Evolutionary conservation across 2,113 vertebrate species (phyloP), one percentile per base, ranked within the genome.

Genomic region (Aegotheles bennettii): DNA sequence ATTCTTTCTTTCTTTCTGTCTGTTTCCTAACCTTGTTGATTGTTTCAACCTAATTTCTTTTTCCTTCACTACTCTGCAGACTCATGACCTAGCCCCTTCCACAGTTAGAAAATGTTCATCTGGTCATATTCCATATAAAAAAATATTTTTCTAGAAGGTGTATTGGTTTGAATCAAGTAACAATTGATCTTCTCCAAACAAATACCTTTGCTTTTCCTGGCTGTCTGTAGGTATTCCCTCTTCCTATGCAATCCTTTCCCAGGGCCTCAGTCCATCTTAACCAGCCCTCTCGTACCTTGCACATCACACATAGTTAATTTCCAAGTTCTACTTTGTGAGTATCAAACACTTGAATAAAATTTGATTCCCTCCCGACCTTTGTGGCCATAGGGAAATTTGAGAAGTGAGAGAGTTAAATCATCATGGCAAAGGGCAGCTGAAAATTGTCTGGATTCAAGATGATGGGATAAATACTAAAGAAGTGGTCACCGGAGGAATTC

Each of bases 41-140:
- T 93, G 75, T 84, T 93, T 93, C 67, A 68, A 26, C 77, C 78
- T 97, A 92, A 94, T 53, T 56, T 31, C 4, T 81, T 87, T 78
- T 80, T 50, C 10, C 9, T 67, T 68, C 21, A 14, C 31, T 68
- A 16, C 42, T 57, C 26, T 36, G 6, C 14, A 57, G n/a, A 63
- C 47, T 51, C 2, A 2, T 51, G 36, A 47, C 23, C 13, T 68
- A 36, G 33, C 5, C 20, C 11, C 5, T 42, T 50, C 23, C 25
- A 65, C 28, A 36, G 7, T 28, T 83, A 51, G 13, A 38, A 59
- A 60, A 9, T 51, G 16, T 63, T 40, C 13, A n/a, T 20, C 21
- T 31, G 40, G n/a, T 59, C 25, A 59, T 60, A 45, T 33, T 68
- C 19, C 11, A 50, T 23, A 26, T 36, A 50, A 45, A 40, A 26